Evolutionary conservation across 1,140 invertebrate genomes (phyloP).

Genomic region (Rhysida immarginata): DNA sequence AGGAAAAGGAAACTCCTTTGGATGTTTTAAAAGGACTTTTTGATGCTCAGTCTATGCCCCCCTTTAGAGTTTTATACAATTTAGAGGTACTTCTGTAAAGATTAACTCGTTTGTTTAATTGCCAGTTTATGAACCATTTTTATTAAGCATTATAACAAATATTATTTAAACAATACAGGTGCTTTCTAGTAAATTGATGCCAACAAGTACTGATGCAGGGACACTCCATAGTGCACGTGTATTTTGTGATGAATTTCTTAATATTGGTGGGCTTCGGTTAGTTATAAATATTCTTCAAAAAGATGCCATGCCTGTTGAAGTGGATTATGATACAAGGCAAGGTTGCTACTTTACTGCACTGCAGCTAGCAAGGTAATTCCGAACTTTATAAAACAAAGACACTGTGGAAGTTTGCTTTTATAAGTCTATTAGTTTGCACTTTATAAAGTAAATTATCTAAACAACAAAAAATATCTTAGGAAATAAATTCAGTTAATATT

Average conservation of each 20-base stretch:
- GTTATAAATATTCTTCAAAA: conserved; percentile 34
- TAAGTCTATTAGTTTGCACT: no score
- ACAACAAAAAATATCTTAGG: no score
- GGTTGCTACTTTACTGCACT: conserved; percentile 36
- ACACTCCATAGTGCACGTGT: conserved; percentile 25
- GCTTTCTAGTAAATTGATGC: conserved; percentile 36
- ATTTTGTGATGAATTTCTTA: conserved; percentile 35
- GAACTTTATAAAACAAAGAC: no score
- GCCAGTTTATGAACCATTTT: no score
- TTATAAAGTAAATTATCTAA: no score
- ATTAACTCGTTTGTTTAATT: conserved; percentile 5
- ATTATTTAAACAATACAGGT: conserved; percentile 26
- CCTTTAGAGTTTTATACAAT: conserved; percentile 38
- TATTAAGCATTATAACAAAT: conserved; percentile 9
- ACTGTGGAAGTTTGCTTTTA: no score
- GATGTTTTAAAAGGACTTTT: conserved; percentile 31
- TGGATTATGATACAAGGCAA: conserved; percentile 35
- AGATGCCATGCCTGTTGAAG: conserved; percentile 32
- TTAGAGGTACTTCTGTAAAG: conserved; percentile 29
- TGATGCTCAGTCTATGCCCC: conserved; percentile 30
- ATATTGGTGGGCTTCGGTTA: conserved; percentile 31
- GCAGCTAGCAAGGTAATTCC: conserved; percentile 34
- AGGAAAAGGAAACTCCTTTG: conserved; percentile 20
- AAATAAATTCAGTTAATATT: no score
- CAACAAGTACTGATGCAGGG: conserved; percentile 26